A percentile compares a stretch with the other conserved stretches of the same genome.
Evolutionary conservation across 2,888 invertebrate species (phyloP).

Genomic region (Odiellus spinosus): DNA sequence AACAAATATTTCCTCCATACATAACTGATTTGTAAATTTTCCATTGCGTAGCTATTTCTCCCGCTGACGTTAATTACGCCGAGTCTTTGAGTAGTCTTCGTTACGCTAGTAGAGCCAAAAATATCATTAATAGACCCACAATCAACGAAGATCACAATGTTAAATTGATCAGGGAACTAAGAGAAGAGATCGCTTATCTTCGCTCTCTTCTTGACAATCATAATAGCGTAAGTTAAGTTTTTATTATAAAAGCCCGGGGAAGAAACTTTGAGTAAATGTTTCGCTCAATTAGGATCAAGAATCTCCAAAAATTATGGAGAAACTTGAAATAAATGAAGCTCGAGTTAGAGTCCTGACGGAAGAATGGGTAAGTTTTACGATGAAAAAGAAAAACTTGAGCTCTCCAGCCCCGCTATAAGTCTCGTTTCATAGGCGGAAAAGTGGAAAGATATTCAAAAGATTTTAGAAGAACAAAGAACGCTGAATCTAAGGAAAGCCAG

Average conservation of each 20-base stretch:
- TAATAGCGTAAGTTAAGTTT: neutral
- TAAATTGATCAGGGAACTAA: conserved; percentile 63
- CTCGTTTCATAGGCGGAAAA: no score
- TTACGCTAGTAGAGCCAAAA: conserved; percentile 77
- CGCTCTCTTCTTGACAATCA: conserved; percentile 6
- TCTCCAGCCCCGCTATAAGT: no score
- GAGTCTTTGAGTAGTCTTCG: conserved; percentile 70
- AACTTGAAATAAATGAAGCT: conserved; percentile 75
- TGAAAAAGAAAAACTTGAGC: neutral
- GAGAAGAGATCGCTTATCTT: conserved; percentile 54
- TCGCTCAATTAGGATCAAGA: neutral
- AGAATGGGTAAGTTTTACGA: conserved; percentile 45
- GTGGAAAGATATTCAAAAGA: conserved; percentile 64
- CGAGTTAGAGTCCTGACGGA: conserved; percentile 59
- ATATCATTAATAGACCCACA: conserved; percentile 77
- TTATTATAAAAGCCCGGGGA: neutral
- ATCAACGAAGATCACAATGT: conserved; percentile 81
- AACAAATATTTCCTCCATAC: no score
- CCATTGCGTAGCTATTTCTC: conserved; percentile 39
- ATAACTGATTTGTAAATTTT: neutral
- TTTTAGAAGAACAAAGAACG: conserved; percentile 66
- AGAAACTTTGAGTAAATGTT: neutral
- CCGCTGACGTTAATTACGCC: conserved; percentile 70
- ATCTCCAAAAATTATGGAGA: conserved; percentile 50
- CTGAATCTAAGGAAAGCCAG: conserved; percentile 71